Percentiles rank a stretch among this genome's conserved stretches.
Evolutionary conservation across 2,888 invertebrate species (phyloP).

Genomic region (Caenorhabditis sp.): DNA sequence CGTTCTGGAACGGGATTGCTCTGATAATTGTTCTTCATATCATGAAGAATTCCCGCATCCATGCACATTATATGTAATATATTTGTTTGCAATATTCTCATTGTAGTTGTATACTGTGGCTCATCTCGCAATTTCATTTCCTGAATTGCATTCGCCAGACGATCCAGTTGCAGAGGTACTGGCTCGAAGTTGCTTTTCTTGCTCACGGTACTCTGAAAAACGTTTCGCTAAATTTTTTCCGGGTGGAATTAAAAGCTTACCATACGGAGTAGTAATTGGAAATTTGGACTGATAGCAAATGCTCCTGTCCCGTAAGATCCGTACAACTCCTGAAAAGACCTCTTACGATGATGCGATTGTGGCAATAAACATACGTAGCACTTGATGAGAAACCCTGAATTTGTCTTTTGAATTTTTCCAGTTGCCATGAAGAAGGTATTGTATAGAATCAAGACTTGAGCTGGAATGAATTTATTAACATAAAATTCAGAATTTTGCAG

Average conservation of each 20-base stretch:
- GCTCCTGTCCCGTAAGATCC: not conserved
- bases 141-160: too few species aligned
- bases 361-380: not conserved
- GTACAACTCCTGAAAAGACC: not conserved
- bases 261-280: not conserved
- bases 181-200: too few species aligned
- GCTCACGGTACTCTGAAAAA: too few species aligned
- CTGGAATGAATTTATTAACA: not conserved
- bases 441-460: slow-evolving; percentile 1
- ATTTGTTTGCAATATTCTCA: too few species aligned
- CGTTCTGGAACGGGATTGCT: not conserved
- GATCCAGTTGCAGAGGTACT: too few species aligned
- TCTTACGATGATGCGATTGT: not conserved
- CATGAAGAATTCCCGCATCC: not conserved
- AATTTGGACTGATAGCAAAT: slow-evolving; percentile 2
- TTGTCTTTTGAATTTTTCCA: not conserved
- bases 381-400: slow-evolving; percentile 4
- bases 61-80: too few species aligned
- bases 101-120: too few species aligned
- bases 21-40: not conserved
- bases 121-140: not conserved
- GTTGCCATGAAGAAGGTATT: slow-evolving; percentile 1
- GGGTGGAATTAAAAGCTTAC: not conserved
- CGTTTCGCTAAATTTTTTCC: too few species aligned
- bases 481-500: not conserved